Evolutionary conservation across 2,888 invertebrate genomes (phyloP), one percentile per base, ranked within the genome.

Genomic region (Amphiduros pacificus): DNA sequence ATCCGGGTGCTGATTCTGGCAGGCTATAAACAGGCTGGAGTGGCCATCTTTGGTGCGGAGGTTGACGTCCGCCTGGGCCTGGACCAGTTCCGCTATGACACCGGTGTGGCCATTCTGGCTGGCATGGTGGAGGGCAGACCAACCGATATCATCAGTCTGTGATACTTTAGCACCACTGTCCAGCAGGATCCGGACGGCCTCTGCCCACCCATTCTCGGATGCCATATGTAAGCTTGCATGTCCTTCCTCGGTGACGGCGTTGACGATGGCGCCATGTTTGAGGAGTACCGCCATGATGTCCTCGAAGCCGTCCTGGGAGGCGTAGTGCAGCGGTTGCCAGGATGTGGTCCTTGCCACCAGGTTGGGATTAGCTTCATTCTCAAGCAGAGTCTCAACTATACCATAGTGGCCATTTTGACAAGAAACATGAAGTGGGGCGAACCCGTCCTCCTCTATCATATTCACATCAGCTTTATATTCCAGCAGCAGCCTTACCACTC

Each of bases 191-290:
- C 52, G 36, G 3, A 69, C 66, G 9, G 69, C 65, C 2, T 67
- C 65, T 0, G 55, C 28, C 58, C 71, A 65, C 22, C 68, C 70
- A 41, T 68, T 66, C 48, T 68, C 69, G 3, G 66, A 61, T 14
- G 72, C 69, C 20, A 70, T 61, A 50, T 71, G 73, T 9, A 73
- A 66, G 5, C 67, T 62, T 1, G 71, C 67, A 59, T 71, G 64
- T 9, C 69, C 66, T 20, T 69, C 70, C 26, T 32, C 44, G 11
- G 65, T 68, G 5, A 36, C 24, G 9, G 29, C 55, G 24, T 68
- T 52, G 2, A 70, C 61, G 1, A 60, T 51, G 4, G 68, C 71
- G 28, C 63, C 63, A 28, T 66, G 41, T 4, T 59, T 48, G 24
- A 71, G 24, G 17, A 71, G 58, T 17, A 60, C 24, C 27, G 50